phyloP scores from a whole-genome alignment of 2,113 vertebrate genomes.

The Pholis gunnellus region DNA sequence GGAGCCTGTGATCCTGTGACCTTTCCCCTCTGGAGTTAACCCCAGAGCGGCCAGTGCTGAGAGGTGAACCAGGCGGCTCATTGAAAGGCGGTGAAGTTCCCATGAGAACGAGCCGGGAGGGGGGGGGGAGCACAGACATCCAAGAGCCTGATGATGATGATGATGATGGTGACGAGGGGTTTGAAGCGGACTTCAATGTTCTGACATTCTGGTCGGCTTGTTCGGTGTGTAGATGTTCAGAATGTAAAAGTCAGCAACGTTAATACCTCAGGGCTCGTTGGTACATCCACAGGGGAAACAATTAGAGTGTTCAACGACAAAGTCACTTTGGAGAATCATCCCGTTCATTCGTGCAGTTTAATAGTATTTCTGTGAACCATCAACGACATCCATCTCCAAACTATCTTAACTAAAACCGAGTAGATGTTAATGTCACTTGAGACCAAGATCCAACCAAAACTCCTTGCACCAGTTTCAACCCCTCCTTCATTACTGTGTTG shows the following conservation, averaged over 20 bases:
- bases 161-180: conserved; percentile 47
- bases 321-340: background rate
- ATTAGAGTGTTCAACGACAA: background rate
- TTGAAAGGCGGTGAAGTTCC: conserved; percentile 81
- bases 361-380: background rate
- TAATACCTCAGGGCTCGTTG: background rate
- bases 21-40: conserved; percentile 78
- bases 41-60: conserved; percentile 74
- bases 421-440: conserved; percentile 49
- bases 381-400: conserved; percentile 5
- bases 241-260: background rate
- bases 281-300: background rate
- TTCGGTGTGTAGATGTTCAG: conserved; percentile 4
- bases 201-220: conserved; percentile 17
- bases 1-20: conserved; percentile 83
- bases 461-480: conserved; percentile 42
- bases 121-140: conserved; percentile 49
- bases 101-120: conserved; percentile 83
- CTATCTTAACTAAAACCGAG: conserved; percentile 12
- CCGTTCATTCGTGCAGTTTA: background rate
- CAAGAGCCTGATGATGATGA: conserved; percentile 42
- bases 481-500: conserved; percentile 73
- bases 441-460: conserved; percentile 43
- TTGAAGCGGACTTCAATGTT: conserved; percentile 45
- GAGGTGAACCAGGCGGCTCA: conserved; percentile 80